Evolutionary conservation across 2,888 invertebrate genomes (phyloP).

Genomic region (Noctuana brunneofusca): DNA sequence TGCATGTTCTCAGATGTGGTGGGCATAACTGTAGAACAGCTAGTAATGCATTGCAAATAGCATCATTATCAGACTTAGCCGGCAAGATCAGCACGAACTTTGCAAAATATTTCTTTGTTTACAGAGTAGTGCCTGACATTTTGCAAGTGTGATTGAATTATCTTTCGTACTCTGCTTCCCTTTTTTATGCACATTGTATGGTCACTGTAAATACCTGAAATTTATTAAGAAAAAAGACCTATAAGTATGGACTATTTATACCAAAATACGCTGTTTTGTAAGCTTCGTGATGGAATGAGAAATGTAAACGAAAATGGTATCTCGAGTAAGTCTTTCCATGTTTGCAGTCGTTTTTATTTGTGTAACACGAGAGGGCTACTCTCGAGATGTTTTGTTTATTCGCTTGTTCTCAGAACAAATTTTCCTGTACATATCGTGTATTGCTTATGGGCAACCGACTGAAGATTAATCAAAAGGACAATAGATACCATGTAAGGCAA

Average conservation of each 20-base stretch:
- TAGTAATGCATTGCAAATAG: neutral
- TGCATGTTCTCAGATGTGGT: constrained; percentile 6
- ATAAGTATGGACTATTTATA: too few relatives aligned
- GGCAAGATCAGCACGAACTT: neutral
- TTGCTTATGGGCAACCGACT: neutral
- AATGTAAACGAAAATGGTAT: too few relatives aligned
- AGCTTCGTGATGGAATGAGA: too few relatives aligned
- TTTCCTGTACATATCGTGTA: neutral
- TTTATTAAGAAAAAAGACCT: too few relatives aligned
- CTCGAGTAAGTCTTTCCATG: neutral
- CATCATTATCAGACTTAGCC: neutral
- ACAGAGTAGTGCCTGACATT: neutral
- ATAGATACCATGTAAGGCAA: neutral
- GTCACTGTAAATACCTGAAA: too few relatives aligned
- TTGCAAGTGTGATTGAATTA: neutral
- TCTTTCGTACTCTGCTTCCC: neutral
- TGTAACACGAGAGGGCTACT: neutral
- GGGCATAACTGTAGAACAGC: neutral
- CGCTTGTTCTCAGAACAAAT: neutral
- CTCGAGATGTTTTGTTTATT: neutral
- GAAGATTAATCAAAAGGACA: neutral
- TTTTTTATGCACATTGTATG: too few relatives aligned
- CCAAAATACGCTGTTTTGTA: too few relatives aligned
- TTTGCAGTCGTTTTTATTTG: neutral
- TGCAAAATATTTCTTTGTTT: constrained; percentile 1